Percentiles rank a stretch among this genome's conserved stretches.
phyloP scores from a whole-genome alignment of 2,888 invertebrate species.

The Pterostichus madidus region DNA sequence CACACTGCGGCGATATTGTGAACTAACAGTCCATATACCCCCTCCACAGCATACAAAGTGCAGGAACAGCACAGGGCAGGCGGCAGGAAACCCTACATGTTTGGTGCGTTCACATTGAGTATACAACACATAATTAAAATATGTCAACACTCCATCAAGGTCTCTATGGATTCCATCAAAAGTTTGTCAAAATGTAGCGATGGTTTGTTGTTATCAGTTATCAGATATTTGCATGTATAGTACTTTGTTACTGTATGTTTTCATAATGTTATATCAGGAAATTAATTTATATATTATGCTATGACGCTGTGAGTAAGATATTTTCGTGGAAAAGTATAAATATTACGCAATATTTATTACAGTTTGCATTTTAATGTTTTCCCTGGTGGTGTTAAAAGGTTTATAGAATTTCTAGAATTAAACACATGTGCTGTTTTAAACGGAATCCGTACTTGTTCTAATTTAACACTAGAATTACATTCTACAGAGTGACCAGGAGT shows the following conservation, averaged over 20 bases:
- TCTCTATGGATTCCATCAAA: not conserved
- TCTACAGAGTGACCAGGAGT: too few relatives aligned
- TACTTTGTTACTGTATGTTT: not conserved
- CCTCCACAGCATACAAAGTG: not conserved
- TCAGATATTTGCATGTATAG: not conserved
- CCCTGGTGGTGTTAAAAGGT: not conserved
- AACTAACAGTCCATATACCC: not conserved
- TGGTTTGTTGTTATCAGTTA: not conserved
- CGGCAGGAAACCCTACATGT: not conserved
- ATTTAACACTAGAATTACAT: too few relatives aligned
- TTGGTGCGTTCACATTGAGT: not conserved
- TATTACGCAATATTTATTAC: not conserved
- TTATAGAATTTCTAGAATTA: too few relatives aligned
- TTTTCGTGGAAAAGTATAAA: not conserved
- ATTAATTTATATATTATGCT: too few relatives aligned
- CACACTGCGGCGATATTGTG: not conserved
- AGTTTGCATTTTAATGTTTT: conserved; percentile 1
- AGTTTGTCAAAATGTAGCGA: not conserved
- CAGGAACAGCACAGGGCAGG: not conserved
- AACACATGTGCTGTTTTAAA: too few relatives aligned
- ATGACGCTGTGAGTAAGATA: too few relatives aligned
- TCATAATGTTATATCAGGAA: too few relatives aligned
- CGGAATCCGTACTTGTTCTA: too few relatives aligned
- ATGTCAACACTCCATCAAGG: not conserved
- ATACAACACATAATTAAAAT: conserved; percentile 10